A percentile compares a stretch with the other conserved stretches of the same genome.
phyloP scores from a whole-genome alignment of 2,888 invertebrate genomes.

The Drosophila nigritarsus region DNA sequence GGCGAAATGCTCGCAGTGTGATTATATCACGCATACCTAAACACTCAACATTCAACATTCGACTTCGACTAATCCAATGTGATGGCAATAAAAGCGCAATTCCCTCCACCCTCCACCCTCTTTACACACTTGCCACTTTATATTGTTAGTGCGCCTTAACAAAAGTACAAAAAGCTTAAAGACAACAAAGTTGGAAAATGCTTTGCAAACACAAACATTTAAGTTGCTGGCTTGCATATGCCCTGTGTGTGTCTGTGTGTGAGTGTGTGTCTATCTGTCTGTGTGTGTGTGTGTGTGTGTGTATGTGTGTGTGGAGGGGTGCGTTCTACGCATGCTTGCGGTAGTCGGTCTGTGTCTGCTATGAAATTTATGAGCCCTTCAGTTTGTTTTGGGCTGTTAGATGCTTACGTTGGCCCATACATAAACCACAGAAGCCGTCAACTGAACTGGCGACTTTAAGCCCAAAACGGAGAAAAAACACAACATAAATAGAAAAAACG shows the following conservation, averaged over 20 bases:
- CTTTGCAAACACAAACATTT: conserved; percentile 55
- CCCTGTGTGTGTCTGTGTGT: conserved; percentile 9
- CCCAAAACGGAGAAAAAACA: conserved; percentile 4
- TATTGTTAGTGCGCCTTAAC: not conserved
- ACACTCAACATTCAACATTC: conserved; percentile 21
- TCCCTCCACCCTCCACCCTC: not conserved
- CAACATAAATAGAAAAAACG: conserved; percentile 1
- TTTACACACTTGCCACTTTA: conserved; percentile 1
- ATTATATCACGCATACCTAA: conserved; percentile 39
- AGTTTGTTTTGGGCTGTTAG: conserved; percentile 25
- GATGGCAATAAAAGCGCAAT: conserved; percentile 2
- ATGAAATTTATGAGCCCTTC: conserved; percentile 64
- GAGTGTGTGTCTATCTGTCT: conserved; percentile 2
- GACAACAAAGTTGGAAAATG: conserved; percentile 30
- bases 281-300: conserved; percentile 5
- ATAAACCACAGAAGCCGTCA: conserved; percentile 21
- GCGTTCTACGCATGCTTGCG: conserved; percentile 6
- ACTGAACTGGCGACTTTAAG: conserved; percentile 26
- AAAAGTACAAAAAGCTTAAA: conserved; percentile 3
- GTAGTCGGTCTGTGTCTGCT: conserved; percentile 18
- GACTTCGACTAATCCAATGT: conserved; percentile 17
- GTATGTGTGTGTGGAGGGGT: not conserved
- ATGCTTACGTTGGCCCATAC: conserved; percentile 28
- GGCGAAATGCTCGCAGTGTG: conserved; percentile 1
- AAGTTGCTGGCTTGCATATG: conserved; percentile 48